These are phyloP conservation scores for Cyanoderma ruficeps DNA, from an alignment of 2,113 vertebrate genomes.

Conservation along the genomic window DNA sequence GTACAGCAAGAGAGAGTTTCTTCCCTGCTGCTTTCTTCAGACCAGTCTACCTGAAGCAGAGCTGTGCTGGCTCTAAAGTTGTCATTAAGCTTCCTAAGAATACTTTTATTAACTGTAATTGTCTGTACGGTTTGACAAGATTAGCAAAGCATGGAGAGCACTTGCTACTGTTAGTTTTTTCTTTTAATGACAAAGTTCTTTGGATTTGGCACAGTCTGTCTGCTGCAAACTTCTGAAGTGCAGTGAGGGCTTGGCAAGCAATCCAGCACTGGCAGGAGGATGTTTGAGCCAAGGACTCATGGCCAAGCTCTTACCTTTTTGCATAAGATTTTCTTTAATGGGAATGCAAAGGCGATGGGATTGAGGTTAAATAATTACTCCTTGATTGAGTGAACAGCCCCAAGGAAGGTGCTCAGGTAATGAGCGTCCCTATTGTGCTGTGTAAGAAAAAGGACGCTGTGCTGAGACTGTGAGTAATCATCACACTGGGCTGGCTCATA, in stretches of 20 bases:
- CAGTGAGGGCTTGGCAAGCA: background rate
- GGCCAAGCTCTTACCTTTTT: constrained; percentile 20
- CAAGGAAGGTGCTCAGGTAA: background rate
- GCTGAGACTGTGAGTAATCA: background rate
- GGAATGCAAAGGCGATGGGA: background rate
- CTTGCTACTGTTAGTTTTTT: constrained; percentile 2
- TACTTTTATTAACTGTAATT: background rate
- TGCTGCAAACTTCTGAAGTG: background rate
- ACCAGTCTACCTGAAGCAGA: background rate
- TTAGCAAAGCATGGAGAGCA: background rate
- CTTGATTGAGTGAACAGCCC: background rate
- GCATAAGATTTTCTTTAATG: background rate
- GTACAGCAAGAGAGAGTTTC: background rate
- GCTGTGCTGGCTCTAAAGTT: background rate
- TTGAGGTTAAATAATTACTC: constrained; percentile 1
- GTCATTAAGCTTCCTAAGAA: background rate
- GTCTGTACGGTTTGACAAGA: background rate
- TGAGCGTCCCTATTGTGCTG: background rate
- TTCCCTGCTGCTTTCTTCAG: background rate
- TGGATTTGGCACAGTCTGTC: background rate
- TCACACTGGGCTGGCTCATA: background rate
- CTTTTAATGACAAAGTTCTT: background rate
- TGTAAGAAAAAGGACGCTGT: background rate
- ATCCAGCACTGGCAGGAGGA: background rate
- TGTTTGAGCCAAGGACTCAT: background rate